Conservation (phyloP, 1,140 invertebrate genomes). For the Drosophila simulans region DNA sequence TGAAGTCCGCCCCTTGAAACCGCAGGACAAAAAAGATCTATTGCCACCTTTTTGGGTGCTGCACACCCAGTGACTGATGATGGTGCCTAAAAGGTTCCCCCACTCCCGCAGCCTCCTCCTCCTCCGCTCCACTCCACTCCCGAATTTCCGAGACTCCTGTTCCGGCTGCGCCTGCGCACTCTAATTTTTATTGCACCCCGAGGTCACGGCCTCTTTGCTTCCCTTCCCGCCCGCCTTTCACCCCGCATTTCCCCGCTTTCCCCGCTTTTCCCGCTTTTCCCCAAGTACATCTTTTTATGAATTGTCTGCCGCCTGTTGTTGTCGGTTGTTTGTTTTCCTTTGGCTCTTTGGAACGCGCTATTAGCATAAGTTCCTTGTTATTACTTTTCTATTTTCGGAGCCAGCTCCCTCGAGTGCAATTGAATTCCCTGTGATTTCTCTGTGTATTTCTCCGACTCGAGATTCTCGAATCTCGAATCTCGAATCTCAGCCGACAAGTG, state of each 20-base stretch:
- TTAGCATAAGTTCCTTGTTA: conserved; percentile 72
- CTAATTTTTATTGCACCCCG: conserved; percentile 69
- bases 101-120: conserved; percentile 32
- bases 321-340: conserved; percentile 49
- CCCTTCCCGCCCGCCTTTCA: background rate
- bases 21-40: conserved; percentile 41
- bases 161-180: conserved; percentile 65
- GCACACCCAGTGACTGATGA: conserved; percentile 20
- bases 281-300: conserved; percentile 72
- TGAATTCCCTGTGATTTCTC: conserved; percentile 28
- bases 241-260: background rate
- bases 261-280: background rate
- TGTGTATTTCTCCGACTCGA: background rate
- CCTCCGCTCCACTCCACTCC: background rate
- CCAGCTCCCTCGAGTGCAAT: conserved; percentile 39
- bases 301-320: conserved; percentile 50
- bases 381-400: conserved; percentile 48
- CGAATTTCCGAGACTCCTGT: conserved; percentile 4
- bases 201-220: conserved; percentile 25
- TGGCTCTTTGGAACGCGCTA: conserved; percentile 74
- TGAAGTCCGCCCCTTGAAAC: conserved; percentile 29
- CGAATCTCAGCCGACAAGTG: conserved; percentile 59
- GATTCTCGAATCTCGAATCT: background rate
- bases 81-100: conserved; percentile 50
- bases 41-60: conserved; percentile 48